These are phyloP conservation scores for Maconellicoccus hirsutus DNA, from an alignment of 1,140 invertebrate genomes.

Conservation along the genomic window DNA sequence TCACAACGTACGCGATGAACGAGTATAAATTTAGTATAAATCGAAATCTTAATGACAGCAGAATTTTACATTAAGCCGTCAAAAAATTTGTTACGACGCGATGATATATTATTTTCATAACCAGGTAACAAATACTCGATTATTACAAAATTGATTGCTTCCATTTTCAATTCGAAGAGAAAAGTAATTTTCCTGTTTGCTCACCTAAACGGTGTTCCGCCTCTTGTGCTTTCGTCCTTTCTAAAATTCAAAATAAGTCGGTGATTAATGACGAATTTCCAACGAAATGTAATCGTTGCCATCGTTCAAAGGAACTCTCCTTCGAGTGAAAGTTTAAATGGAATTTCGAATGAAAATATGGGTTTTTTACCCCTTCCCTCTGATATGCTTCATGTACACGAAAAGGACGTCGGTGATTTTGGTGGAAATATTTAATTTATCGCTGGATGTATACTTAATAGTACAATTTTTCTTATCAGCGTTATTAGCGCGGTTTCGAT, in stretches of 20 bases:
- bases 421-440: background rate
- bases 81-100: background rate
- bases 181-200: background rate
- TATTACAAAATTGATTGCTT: conserved; percentile 1
- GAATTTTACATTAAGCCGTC: conserved; percentile 8
- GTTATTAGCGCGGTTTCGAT: background rate
- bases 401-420: background rate
- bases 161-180: background rate
- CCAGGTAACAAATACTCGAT: conserved; percentile 2
- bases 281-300: background rate
- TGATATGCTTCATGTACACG: background rate
- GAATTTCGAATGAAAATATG: background rate
- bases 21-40: background rate
- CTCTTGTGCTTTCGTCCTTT: background rate
- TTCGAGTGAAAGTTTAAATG: conserved; percentile 1
- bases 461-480: conserved; percentile 4
- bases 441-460: background rate
- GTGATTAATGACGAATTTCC: conserved; percentile 2
- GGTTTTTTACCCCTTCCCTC: background rate
- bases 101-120: conserved; percentile 10
- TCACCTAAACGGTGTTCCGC: background rate
- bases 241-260: background rate
- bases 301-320: background rate
- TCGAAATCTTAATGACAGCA: background rate
- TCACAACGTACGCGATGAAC: no score